Conservation (phyloP, 1,140 invertebrate species). For the Macrotrachela quadricornifera region DNA sequence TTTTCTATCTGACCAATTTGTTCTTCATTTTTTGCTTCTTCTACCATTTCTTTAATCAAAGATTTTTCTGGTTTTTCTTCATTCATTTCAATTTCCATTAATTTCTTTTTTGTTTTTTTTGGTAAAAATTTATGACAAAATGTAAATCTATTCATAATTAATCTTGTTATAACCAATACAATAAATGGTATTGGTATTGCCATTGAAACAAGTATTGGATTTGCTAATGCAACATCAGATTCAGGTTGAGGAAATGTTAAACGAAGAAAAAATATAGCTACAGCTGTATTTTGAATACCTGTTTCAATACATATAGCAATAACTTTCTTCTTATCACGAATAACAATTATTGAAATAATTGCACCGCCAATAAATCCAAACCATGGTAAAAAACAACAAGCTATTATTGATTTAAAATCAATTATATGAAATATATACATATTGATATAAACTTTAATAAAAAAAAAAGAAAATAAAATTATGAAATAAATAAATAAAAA, state of each 20-base stretch:
- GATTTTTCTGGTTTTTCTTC: too few relatives aligned
- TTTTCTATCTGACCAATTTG: too few relatives aligned
- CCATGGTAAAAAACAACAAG: neutral
- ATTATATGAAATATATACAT: neutral
- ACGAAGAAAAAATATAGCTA: neutral
- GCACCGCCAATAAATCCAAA: neutral
- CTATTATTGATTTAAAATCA: neutral
- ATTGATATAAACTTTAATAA: neutral
- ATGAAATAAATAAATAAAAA: neutral
- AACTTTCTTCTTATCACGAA: neutral
- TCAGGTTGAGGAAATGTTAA: neutral
- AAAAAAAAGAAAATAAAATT: neutral
- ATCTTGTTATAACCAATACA: neutral
- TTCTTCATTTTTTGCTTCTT: too few relatives aligned
- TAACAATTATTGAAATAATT: neutral
- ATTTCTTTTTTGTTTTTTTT: too few relatives aligned
- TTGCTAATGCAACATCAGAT: neutral
- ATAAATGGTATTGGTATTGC: neutral
- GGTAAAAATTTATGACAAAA: too few relatives aligned
- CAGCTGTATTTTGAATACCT: neutral
- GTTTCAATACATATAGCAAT: neutral
- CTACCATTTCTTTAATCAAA: too few relatives aligned
- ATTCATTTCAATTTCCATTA: too few relatives aligned
- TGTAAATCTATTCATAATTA: too few relatives aligned
- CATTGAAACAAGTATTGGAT: neutral